Evolutionary conservation across 2,888 invertebrate genomes (phyloP).

Genomic region (Drosophila maculinotata): DNA sequence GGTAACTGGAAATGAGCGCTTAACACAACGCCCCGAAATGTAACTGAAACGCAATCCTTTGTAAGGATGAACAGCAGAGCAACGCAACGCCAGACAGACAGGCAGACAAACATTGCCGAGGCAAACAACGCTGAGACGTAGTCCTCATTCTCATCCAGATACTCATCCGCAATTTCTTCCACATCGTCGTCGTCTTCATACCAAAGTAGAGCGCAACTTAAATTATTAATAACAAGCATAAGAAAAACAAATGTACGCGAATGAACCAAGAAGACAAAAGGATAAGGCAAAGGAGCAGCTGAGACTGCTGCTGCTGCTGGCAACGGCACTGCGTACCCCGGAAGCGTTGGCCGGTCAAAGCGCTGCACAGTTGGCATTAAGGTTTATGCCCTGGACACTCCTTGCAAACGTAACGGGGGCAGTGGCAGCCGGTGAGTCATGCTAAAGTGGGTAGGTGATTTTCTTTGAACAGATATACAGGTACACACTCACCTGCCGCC

Average conservation of each 20-base stretch:
- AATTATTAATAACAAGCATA: slow-evolving; percentile 80
- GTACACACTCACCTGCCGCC: slow-evolving; percentile 14
- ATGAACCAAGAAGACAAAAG: slow-evolving; percentile 56
- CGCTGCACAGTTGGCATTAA: slow-evolving; percentile 50
- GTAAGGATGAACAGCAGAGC: slow-evolving; percentile 53
- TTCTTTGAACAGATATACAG: slow-evolving; percentile 4
- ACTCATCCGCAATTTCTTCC: slow-evolving; percentile 17
- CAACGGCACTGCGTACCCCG: slow-evolving; percentile 46
- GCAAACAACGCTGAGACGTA: slow-evolving; percentile 49
- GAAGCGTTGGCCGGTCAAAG: slow-evolving; percentile 56
- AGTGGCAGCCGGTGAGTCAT: neutral
- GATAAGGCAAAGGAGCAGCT: slow-evolving; percentile 49
- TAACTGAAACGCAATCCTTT: slow-evolving; percentile 78
- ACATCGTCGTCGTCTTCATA: slow-evolving; percentile 45
- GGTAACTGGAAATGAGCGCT: slow-evolving; percentile 56
- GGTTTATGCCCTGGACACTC: slow-evolving; percentile 62
- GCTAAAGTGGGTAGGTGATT: slow-evolving; percentile 12
- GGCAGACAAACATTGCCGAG: slow-evolving; percentile 18
- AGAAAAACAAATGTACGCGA: slow-evolving; percentile 76
- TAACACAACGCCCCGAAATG: slow-evolving; percentile 65
- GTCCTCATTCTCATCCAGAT: slow-evolving; percentile 21
- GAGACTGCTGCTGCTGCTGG: slow-evolving; percentile 27
- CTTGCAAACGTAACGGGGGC: slow-evolving; percentile 18
- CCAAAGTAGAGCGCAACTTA: slow-evolving; percentile 72
- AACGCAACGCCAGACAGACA: slow-evolving; percentile 29